These are phyloP conservation scores for Ptychoptera contaminata DNA, from an alignment of 2,888 invertebrate species.

Conservation along the genomic window DNA sequence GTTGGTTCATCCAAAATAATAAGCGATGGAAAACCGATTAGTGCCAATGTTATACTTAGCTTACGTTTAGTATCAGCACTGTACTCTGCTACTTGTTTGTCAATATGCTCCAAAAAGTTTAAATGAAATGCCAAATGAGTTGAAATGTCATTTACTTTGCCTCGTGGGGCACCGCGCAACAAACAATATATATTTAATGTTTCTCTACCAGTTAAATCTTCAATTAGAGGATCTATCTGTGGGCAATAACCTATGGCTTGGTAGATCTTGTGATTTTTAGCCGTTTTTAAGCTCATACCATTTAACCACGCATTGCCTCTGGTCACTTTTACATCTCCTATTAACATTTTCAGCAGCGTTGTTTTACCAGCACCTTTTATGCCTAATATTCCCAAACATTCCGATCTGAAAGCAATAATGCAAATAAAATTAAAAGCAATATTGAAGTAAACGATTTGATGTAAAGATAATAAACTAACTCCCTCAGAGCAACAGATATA, in stretches of 20 bases:
- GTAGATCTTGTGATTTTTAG: constrained; percentile 42
- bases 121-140: constrained; percentile 35
- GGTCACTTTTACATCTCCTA: too few species aligned
- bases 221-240: constrained; percentile 56
- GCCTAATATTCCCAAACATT: too few species aligned
- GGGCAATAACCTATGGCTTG: constrained; percentile 55
- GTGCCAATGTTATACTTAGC: constrained; percentile 52
- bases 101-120: constrained; percentile 43
- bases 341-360: too few species aligned
- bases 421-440: too few species aligned
- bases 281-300: constrained; percentile 23
- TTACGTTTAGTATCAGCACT: constrained; percentile 64
- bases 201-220: constrained; percentile 56
- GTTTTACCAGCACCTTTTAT: too few species aligned
- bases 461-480: too few species aligned
- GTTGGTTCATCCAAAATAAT: constrained; percentile 55
- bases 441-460: too few species aligned
- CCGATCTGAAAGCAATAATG: too few species aligned
- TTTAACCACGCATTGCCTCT: too few species aligned
- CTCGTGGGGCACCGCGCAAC: constrained; percentile 40
- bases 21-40: constrained; percentile 51
- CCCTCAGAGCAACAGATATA: too few species aligned
- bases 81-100: constrained; percentile 42
- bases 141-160: constrained; percentile 23
- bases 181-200: constrained; percentile 46